Evolutionary conservation across 2,113 vertebrate genomes (phyloP), one percentile per base, ranked within the genome.

Genomic region (Pandion haliaetus): DNA sequence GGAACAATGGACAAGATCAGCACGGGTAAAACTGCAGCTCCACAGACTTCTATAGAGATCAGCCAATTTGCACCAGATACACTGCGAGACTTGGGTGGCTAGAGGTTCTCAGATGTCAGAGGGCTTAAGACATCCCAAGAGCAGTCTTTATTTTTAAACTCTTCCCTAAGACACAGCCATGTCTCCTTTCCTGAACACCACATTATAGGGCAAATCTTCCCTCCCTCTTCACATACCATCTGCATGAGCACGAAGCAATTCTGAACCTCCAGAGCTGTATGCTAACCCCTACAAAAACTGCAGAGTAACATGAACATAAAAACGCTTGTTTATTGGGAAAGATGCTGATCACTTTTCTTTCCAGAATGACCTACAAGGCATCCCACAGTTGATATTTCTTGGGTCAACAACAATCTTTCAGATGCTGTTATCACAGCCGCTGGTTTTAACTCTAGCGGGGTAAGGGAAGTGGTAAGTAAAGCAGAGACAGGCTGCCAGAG

Each of bases 231-330:
- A 18, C 18, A 14, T 4, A 36, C 18, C 34, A 20, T 25, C 31
- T 10, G 3, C 10, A 2, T 0, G 23, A 81, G 38, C 3, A 0
- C 25, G 16, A 90, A 71, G 52, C 0, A 1, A 55, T 71, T 63
- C 52, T 12, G 5, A 44, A 29, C 14, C 12, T 34, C 42, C 65
- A 38, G 45, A 95, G 59, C 32, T 29, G 8, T 12, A 16, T 2
- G 14, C 50, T 62, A 62, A 66, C 25, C 61, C 78, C 66, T 44
- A 28, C n/a, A 72, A 63, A 74, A 92, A 21, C 69, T 42, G 8
- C 0, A 1, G 32, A 50, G 42, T 2, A 67, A 54, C 14, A 14
- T 0, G 11, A 66, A 80, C 40, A 82, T 83, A 54, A 3, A 78
- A 32, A 79, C 3, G 26, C 40, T 55, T 86, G 42, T 82, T 93